A percentile compares a stretch with the other conserved stretches of the same genome.
phyloP scores from a whole-genome alignment of 1,140 invertebrate species.

The Ectropis grisescens region DNA sequence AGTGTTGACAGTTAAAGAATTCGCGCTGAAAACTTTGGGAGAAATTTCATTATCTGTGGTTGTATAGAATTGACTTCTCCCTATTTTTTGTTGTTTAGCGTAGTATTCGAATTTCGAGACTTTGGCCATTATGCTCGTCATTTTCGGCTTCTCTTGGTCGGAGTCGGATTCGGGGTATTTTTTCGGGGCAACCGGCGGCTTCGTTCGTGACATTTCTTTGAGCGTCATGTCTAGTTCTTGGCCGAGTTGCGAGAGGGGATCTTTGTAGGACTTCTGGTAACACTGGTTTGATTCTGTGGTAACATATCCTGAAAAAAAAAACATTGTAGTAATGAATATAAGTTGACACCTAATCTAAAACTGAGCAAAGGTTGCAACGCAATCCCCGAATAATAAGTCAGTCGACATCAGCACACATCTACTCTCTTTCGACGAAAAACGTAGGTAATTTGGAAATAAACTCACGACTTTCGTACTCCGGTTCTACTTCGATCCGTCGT shows the following conservation, averaged over 20 bases:
- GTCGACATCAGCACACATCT: too few species aligned
- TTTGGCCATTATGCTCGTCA: conserved; percentile 71
- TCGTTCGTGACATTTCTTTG: conserved; percentile 56
- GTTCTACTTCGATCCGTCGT: too few species aligned
- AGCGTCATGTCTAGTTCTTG: conserved; percentile 60
- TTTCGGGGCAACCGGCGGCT: conserved; percentile 56
- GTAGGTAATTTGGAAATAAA: too few species aligned
- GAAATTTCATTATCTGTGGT: conserved; percentile 68
- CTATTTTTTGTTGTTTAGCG: conserved; percentile 67
- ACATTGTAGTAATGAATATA: conserved; percentile 1
- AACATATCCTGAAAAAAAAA: conserved; percentile 32
- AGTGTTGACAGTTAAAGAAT: conserved; percentile 82
- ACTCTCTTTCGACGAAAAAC: too few species aligned
- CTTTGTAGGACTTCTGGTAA: conserved; percentile 53
- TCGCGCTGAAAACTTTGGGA: conserved; percentile 83
- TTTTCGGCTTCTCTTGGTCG: conserved; percentile 52
- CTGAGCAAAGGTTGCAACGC: too few species aligned
- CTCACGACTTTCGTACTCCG: too few species aligned
- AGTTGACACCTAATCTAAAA: too few species aligned
- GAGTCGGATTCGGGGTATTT: conserved; percentile 53
- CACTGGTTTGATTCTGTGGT: conserved; percentile 36
- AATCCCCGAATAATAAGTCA: too few species aligned
- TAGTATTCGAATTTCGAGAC: conserved; percentile 75
- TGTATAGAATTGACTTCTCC: conserved; percentile 44
- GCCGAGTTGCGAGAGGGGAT: conserved; percentile 44